These are phyloP conservation scores for Salminus brasiliensis DNA, from an alignment of 2,113 vertebrate species.

Conservation along the genomic window DNA sequence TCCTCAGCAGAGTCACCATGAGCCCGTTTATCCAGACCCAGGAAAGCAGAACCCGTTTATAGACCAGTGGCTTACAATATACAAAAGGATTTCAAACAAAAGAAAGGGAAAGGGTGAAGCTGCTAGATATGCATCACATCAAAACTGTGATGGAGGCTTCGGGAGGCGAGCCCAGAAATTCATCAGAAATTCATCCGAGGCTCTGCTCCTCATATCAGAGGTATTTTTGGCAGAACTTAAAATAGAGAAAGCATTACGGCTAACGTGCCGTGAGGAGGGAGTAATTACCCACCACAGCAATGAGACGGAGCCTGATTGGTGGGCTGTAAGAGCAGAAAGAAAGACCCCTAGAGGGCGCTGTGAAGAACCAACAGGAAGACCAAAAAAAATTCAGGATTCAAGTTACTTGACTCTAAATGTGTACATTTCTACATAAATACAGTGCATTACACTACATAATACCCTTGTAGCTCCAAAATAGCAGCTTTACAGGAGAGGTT, in stretches of 20 bases:
- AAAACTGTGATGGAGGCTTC: neutral
- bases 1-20: slow-evolving; percentile 10
- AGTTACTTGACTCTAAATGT: too few species aligned
- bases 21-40: neutral
- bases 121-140: neutral
- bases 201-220: neutral
- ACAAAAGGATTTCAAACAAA: neutral
- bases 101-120: neutral
- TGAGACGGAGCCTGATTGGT: slow-evolving; percentile 13
- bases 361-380: slow-evolving; percentile 44
- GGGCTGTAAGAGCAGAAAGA: slow-evolving; percentile 11
- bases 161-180: neutral
- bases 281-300: neutral
- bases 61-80: neutral
- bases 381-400: too few species aligned
- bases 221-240: slow-evolving; percentile 17
- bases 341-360: slow-evolving; percentile 53
- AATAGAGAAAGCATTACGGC: neutral
- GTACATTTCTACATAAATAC: too few species aligned
- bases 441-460: too few species aligned
- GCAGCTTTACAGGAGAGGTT: too few species aligned
- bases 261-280: neutral
- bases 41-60: slow-evolving; percentile 1
- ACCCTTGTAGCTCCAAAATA: too few species aligned
- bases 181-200: slow-evolving; percentile 6